Conservation (phyloP, 2,797 vertebrate species). For the Acanthis flammea region DNA sequence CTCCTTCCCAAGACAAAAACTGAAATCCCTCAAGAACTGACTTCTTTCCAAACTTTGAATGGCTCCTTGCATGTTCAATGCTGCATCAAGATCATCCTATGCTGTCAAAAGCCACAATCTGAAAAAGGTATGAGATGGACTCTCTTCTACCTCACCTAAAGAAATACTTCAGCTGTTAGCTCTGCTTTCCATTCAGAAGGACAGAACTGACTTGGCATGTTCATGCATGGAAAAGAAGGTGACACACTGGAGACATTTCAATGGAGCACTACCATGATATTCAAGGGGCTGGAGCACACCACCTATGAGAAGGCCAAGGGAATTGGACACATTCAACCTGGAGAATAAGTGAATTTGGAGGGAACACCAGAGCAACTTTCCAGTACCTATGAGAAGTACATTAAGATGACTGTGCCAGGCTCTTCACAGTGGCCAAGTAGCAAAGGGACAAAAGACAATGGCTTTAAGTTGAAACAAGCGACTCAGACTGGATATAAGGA, state of each 20-base stretch:
- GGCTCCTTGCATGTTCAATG: not conserved
- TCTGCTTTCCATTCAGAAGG: not conserved
- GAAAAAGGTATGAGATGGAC: not conserved
- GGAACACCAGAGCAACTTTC: not conserved
- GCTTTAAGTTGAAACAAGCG: not conserved
- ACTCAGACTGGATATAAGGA: not conserved
- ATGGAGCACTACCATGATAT: not conserved
- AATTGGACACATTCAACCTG: not conserved
- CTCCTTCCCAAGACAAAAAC: not conserved
- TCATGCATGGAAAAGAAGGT: not conserved
- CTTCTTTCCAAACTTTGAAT: not conserved
- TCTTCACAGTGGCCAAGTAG: not conserved
- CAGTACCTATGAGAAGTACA: not conserved
- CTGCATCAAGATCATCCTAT: not conserved
- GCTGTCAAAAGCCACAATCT: not conserved
- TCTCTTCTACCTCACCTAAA: not conserved
- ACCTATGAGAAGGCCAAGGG: not conserved
- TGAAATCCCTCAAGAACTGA: not conserved
- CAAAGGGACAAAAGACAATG: not conserved
- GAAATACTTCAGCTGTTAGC: not conserved
- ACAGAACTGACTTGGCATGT: not conserved
- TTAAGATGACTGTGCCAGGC: not conserved
- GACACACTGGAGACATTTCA: not conserved
- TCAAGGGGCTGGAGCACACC: accelerated
- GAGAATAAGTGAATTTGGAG: not conserved